A percentile compares a stretch with the other conserved stretches of the same genome.
phyloP scores from a whole-genome alignment of 2,113 vertebrate species.

The Mohoua ochrocephala region DNA sequence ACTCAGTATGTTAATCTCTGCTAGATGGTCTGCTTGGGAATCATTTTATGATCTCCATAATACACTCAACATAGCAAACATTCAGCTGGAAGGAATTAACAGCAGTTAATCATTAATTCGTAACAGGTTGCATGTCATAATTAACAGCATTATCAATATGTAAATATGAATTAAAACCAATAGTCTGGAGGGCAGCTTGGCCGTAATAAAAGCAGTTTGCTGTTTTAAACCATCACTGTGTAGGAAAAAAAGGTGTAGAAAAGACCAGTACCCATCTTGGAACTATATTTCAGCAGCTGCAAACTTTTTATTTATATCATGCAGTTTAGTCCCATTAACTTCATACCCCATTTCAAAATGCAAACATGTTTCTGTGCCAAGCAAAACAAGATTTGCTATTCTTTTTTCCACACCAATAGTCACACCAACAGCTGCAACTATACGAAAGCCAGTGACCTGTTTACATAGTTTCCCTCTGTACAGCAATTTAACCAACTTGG shows the following conservation, averaged over 20 bases:
- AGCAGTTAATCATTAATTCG: conserved; percentile 45
- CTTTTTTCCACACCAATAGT: conserved; percentile 3
- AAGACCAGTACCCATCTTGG: not conserved
- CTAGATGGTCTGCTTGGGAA: not conserved
- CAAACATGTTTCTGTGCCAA: not conserved
- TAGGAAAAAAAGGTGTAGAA: not conserved
- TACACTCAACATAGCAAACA: conserved; percentile 24
- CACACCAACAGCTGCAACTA: conserved; percentile 18
- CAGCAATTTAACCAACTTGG: conserved; percentile 6
- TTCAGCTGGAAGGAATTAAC: conserved; percentile 26
- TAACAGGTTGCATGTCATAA: not conserved
- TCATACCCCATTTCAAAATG: conserved; percentile 16
- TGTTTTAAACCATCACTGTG: not conserved
- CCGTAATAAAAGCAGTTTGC: not conserved
- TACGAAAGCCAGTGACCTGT: conserved; percentile 16
- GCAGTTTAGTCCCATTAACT: not conserved
- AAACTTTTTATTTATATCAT: not conserved
- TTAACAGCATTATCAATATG: conserved; percentile 32
- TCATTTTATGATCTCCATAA: not conserved
- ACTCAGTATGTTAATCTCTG: not conserved
- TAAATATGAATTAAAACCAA: not conserved
- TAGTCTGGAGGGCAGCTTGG: not conserved
- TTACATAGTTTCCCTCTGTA: conserved; percentile 26
- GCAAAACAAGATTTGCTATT: conserved; percentile 24
- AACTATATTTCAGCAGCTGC: not conserved